Percentiles rank a stretch among this genome's conserved stretches.
These are phyloP conservation scores for Drosophila hawaiiensis DNA, from an alignment of 2,888 invertebrate genomes.

Conservation along the genomic window DNA sequence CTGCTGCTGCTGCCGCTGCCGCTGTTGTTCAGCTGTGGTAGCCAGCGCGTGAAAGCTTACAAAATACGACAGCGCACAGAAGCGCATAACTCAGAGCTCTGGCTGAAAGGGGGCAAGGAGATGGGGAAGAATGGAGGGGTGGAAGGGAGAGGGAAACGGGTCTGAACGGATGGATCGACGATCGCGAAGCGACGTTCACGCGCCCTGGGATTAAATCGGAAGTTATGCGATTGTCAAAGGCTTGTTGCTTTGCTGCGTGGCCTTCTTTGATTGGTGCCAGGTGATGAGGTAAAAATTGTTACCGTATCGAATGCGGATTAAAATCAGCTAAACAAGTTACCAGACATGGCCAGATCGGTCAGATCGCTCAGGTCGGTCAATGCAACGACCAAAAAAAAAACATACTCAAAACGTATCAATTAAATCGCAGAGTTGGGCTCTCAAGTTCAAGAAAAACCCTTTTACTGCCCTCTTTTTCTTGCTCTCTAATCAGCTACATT, in stretches of 20 bases:
- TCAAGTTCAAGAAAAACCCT: not conserved
- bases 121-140: not conserved
- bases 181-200: slow-evolving; percentile 53
- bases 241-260: slow-evolving; percentile 33
- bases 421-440: slow-evolving; percentile 7
- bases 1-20: not conserved
- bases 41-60: slow-evolving; percentile 79
- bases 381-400: slow-evolving; percentile 5
- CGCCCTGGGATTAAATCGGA: slow-evolving; percentile 80
- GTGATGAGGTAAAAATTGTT: slow-evolving; percentile 82
- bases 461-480: not conserved
- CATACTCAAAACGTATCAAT: slow-evolving; percentile 59
- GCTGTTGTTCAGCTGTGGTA: slow-evolving; percentile 54
- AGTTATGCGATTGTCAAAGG: slow-evolving; percentile 81
- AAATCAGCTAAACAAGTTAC: slow-evolving; percentile 80
- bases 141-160: not conserved
- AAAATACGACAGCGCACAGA: slow-evolving; percentile 79
- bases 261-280: slow-evolving; percentile 52
- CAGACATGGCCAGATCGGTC: slow-evolving; percentile 53
- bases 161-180: slow-evolving; percentile 54
- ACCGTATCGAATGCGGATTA: slow-evolving; percentile 84
- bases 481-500: slow-evolving; percentile 66
- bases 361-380: slow-evolving; percentile 28
- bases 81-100: slow-evolving; percentile 70
- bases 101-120: not conserved